These are phyloP conservation scores for Bathynomus jamesi DNA, from an alignment of 1,140 invertebrate genomes.

Conservation along the genomic window DNA sequence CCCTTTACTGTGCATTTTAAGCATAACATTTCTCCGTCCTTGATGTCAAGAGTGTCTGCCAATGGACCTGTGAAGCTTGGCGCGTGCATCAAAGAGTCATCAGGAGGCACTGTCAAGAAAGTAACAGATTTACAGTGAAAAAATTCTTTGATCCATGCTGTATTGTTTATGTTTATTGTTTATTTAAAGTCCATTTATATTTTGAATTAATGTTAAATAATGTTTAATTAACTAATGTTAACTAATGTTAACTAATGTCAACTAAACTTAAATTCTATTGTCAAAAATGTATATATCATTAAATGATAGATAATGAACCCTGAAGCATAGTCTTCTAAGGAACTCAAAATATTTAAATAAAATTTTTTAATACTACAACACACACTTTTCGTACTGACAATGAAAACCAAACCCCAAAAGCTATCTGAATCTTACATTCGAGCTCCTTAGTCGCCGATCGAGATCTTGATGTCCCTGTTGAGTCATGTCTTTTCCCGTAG, in stretches of 20 bases:
- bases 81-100: constrained; percentile 70
- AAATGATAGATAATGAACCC: too few species aligned
- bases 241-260: too few species aligned
- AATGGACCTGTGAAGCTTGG: constrained; percentile 67
- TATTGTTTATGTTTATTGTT: not conserved
- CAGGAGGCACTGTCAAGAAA: constrained; percentile 59
- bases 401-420: too few species aligned
- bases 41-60: constrained; percentile 58
- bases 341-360: too few species aligned
- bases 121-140: constrained; percentile 20
- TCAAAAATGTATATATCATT: too few species aligned
- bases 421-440: constrained; percentile 48
- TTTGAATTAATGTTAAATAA: too few species aligned
- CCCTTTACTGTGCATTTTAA: constrained; percentile 71
- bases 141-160: not conserved
- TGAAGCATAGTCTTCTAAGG: too few species aligned
- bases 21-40: constrained; percentile 71
- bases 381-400: too few species aligned
- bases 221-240: too few species aligned
- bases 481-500: constrained; percentile 57
- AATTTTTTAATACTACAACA: too few species aligned
- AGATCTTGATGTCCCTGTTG: constrained; percentile 64
- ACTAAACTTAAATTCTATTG: too few species aligned
- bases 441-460: constrained; percentile 83
- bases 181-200: not conserved